A percentile compares a stretch with the other conserved stretches of the same genome.
These are phyloP conservation scores for Paelopatides confundens DNA, from an alignment of 53 echinoderm and acorn worm species.

Conservation along the genomic window DNA sequence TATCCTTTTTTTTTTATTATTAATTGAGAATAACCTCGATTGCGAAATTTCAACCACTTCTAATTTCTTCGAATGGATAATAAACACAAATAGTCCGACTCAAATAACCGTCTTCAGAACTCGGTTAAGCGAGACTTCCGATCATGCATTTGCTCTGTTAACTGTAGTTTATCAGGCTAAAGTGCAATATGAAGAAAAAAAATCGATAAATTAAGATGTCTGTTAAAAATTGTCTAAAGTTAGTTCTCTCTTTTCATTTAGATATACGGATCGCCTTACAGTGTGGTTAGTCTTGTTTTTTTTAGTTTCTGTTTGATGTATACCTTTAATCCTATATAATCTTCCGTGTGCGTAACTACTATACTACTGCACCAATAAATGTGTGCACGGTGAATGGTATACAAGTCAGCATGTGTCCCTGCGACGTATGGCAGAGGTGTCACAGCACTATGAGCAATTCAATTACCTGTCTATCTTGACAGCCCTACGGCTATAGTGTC, in stretches of 20 bases:
- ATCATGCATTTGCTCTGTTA: not conserved
- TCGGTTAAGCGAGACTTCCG: not conserved
- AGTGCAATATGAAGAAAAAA: not conserved
- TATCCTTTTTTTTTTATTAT: no score
- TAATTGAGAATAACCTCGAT: no score
- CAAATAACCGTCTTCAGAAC: not conserved
- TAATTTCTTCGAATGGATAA: not conserved
- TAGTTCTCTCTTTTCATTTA: not conserved
- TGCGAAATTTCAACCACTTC: not conserved
- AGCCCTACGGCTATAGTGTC: conserved; percentile 35
- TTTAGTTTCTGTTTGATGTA: not conserved
- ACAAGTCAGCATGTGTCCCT: conserved; percentile 17
- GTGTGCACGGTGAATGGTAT: conserved; percentile 2
- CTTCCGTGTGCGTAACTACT: no score
- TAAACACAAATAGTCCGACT: not conserved
- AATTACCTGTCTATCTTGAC: conserved; percentile 37
- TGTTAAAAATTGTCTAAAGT: not conserved
- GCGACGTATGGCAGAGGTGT: conserved; percentile 36
- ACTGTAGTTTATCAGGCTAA: not conserved
- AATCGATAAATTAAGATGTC: not conserved
- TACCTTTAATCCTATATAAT: no score
- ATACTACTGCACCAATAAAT: not conserved
- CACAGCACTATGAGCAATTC: conserved; percentile 39
- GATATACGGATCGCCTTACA: not conserved
- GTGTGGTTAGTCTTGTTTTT: not conserved